phyloP scores from a whole-genome alignment of 2,888 invertebrate genomes.

The Campopleginae sp. region DNA sequence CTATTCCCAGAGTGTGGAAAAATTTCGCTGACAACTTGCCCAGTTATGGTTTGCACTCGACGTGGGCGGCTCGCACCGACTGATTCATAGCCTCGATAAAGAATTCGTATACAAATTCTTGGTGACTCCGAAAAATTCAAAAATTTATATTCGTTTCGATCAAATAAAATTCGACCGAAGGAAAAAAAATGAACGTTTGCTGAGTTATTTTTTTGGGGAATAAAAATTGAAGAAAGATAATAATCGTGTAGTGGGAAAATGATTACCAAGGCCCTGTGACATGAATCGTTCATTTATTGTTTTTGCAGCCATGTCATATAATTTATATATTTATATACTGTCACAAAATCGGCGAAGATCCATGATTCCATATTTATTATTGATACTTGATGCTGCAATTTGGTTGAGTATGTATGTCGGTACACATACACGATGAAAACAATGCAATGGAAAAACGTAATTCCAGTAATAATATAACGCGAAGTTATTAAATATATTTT shows the following conservation, averaged over 20 bases:
- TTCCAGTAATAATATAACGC: conserved; percentile 9
- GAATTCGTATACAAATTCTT: no score
- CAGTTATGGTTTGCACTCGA: no score
- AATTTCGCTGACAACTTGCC: no score
- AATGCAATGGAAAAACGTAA: conserved; percentile 34
- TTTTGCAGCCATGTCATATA: conserved; percentile 51
- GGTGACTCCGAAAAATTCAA: no score
- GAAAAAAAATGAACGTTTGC: no score
- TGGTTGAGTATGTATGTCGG: conserved; percentile 27
- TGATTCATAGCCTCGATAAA: no score
- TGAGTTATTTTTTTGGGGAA: background rate
- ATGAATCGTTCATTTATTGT: conserved; percentile 60
- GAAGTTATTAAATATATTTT: conserved; percentile 29
- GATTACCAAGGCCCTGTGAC: conserved; percentile 16
- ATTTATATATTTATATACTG: conserved; percentile 40
- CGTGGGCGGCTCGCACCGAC: no score
- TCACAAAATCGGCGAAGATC: conserved; percentile 52
- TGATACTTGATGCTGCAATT: conserved; percentile 51
- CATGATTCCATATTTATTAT: conserved; percentile 50
- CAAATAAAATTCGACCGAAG: no score
- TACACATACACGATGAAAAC: conserved; percentile 23
- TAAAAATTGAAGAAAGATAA: no score
- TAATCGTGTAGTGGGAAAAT: conserved; percentile 5
- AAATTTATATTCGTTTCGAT: no score
- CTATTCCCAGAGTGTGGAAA: no score